Conservation (phyloP, 1,140 invertebrate species). For the Diorhabda elongata region DNA sequence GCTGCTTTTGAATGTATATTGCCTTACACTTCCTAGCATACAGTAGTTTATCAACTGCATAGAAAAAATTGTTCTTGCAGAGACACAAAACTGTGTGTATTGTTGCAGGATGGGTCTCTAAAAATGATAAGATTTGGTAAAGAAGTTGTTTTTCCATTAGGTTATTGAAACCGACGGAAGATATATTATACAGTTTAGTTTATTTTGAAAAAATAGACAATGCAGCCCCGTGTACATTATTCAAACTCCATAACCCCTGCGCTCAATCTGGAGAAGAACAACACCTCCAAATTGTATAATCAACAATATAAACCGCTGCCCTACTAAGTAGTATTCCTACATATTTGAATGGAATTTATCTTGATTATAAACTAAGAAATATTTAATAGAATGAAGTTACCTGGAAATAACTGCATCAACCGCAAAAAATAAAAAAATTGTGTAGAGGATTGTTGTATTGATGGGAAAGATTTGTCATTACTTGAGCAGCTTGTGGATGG, state of each 20-base stretch:
- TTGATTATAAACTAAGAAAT: too few relatives aligned
- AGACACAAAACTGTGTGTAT: conserved; percentile 39
- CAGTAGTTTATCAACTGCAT: conserved; percentile 41
- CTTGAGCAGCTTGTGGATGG: not conserved
- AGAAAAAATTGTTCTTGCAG: conserved; percentile 42
- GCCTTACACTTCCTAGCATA: conserved; percentile 40
- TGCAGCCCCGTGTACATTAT: too few relatives aligned
- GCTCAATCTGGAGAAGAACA: too few relatives aligned
- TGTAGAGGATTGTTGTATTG: conserved; percentile 30
- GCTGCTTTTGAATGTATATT: conserved; percentile 23
- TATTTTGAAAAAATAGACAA: too few relatives aligned
- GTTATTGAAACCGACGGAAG: too few relatives aligned
- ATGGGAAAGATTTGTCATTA: conserved; percentile 9
- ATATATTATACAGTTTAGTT: too few relatives aligned
- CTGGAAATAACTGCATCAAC: conserved; percentile 44
- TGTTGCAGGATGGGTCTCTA: conserved; percentile 41
- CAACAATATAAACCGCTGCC: too few relatives aligned
- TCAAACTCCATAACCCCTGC: too few relatives aligned
- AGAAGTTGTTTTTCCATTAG: too few relatives aligned
- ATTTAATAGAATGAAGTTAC: not conserved
- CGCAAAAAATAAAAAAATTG: conserved; percentile 44
- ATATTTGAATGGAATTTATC: too few relatives aligned
- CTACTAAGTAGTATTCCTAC: too few relatives aligned
- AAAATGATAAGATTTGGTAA: not conserved
- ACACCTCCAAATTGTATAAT: too few relatives aligned